Base-by-base conservation (phyloP, 2,113 vertebrate species). In the Petrocephalus microphthalmus region DNA sequence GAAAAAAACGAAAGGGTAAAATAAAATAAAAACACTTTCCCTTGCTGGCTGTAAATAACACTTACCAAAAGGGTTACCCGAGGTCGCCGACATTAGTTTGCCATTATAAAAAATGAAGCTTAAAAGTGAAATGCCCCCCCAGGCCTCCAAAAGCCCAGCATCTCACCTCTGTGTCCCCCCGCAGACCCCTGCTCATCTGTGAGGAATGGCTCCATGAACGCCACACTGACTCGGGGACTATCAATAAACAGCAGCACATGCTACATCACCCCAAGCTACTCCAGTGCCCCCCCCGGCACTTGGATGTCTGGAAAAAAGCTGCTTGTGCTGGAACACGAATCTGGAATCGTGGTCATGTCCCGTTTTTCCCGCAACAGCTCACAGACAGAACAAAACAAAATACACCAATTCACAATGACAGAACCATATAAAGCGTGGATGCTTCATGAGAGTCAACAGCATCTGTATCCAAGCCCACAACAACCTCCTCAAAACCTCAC, bases 401-500 rank as follows among this genome's bases (percentile, higher is more conserved):
- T 29, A 67, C 25, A 67, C 60, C n/a, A 2, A 25, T 64, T 64
- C 60, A 64, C 60, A 22, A 64, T 4, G 60, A 67, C n/a, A 67
- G 60, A 67, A 29, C n/a, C 60, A 13, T 29, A n/a, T 29, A 67
- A 67, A 67, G 60, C 8, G n/a, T 13, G n/a, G 25, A 3, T 67
- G 25, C 60, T 29, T 87, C 52, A 81, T 54, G 53, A 54, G 49
- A 87, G 87, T 42, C 67, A 67, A 78, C 74, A 87, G 51, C 56
- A 87, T 49, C 87, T 87, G 87, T 87, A 78, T 25, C 0, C 5
- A 78, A 25, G 49, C 53, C 67, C 20, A 19, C 53, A 78, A 33
- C 87, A 52, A 87, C 53, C 52, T 78, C 64, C 51, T 37, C 25
- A 53, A 54, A 78, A n/a, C n/a, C n/a, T n/a, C n/a, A n/a, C n/a